Evolutionary conservation across 37 sponge, comb jelly and placozoan genomes (phyloP).

Genomic region (Sycon ciliatum): DNA sequence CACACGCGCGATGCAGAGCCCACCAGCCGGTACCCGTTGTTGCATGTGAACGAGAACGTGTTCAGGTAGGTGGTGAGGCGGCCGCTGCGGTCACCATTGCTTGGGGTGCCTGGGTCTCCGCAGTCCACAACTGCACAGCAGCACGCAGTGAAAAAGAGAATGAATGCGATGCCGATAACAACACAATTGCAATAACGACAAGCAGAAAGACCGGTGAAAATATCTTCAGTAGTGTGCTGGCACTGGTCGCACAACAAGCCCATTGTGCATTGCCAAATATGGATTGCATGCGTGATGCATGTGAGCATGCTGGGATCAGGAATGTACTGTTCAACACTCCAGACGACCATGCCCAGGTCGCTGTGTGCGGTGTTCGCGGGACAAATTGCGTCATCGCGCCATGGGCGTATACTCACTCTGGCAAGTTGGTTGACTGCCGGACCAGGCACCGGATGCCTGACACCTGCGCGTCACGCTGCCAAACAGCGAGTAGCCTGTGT

Average conservation of each 20-base stretch:
- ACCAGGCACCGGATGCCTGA: conserved; percentile 37
- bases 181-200: conserved; percentile 1
- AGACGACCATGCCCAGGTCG: no score
- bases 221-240: background rate
- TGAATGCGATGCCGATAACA: background rate
- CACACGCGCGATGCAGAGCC: conserved; percentile 16
- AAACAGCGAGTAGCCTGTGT: conserved; percentile 15
- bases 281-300: no score
- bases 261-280: no score
- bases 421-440: conserved; percentile 32
- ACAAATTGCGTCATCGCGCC: no score
- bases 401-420: background rate
- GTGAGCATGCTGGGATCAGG: no score
- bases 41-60: conserved; percentile 8
- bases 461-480: conserved; percentile 23
- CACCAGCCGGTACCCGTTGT: conserved; percentile 13
- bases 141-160: background rate
- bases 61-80: conserved; percentile 9
- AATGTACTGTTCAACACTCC: no score
- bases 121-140: conserved; percentile 2
- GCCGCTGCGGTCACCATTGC: conserved; percentile 36
- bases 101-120: conserved; percentile 42
- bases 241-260: no score
- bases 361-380: no score
- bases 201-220: background rate